A percentile compares a stretch with the other conserved stretches of the same genome.
These are phyloP conservation scores for Sphenopsis melanotis DNA, from an alignment of 2,797 vertebrate species.

Conservation along the genomic window DNA sequence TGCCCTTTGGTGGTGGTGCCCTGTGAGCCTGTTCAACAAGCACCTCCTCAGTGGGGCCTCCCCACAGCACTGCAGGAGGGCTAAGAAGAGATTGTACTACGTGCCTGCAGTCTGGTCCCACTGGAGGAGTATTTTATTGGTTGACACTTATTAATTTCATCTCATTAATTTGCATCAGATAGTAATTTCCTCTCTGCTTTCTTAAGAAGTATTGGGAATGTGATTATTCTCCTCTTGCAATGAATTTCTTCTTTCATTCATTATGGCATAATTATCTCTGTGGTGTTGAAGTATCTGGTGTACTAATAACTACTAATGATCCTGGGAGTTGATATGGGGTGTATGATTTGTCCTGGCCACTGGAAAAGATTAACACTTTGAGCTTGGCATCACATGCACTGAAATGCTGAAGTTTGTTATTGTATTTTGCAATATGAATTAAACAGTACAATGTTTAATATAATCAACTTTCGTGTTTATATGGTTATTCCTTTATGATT, in stretches of 20 bases:
- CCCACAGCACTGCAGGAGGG: neutral
- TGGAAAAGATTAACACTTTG: neutral
- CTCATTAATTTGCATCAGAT: constrained; percentile 9
- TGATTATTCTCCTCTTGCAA: neutral
- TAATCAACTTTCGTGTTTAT: neutral
- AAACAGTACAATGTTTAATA: neutral
- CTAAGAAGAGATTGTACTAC: neutral
- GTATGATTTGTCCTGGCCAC: neutral
- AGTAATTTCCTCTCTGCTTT: constrained; percentile 24
- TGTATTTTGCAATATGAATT: neutral
- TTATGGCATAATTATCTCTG: neutral
- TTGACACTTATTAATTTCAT: constrained; percentile 8
- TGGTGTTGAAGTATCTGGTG: neutral
- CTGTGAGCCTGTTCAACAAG: neutral
- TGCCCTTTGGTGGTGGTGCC: neutral
- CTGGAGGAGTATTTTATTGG: neutral
- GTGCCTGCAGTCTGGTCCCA: neutral
- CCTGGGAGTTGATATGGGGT: neutral
- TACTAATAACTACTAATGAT: constrained; percentile 21
- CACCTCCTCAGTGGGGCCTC: neutral
- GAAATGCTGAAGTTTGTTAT: neutral
- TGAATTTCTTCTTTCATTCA: constrained; percentile 7
- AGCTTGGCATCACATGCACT: neutral
- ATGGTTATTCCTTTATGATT: neutral
- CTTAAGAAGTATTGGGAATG: neutral